Percentiles rank a stretch among this genome's conserved stretches.
Evolutionary conservation across 2,113 vertebrate genomes (phyloP).

Genomic region (Aegypius monachus): DNA sequence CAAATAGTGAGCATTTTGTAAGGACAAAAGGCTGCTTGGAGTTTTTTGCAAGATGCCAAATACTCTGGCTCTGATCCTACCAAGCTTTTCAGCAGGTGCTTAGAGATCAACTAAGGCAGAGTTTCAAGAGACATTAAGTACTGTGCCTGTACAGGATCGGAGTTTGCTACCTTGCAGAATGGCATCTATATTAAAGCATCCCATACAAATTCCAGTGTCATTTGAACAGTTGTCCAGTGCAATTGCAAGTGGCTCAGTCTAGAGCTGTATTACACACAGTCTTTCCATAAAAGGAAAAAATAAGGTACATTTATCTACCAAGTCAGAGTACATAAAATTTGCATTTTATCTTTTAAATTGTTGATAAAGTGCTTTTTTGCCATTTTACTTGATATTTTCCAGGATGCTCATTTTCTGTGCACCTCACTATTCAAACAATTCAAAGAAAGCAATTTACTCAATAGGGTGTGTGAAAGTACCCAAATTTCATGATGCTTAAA

Average conservation of each 20-base stretch:
- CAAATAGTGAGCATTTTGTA: neutral
- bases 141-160: neutral
- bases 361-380: neutral
- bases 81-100: neutral
- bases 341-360: neutral
- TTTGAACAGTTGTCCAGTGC: neutral
- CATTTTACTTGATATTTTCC: neutral
- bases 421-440: neutral
- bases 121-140: neutral
- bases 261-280: neutral
- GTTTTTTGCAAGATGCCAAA: neutral
- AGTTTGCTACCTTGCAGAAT: neutral
- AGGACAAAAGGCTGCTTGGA: neutral
- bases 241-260: neutral
- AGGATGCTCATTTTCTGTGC: neutral
- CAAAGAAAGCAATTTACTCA: conserved; percentile 19
- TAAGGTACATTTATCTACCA: neutral
- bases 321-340: neutral
- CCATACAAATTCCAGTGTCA: neutral
- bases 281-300: neutral
- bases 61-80: neutral
- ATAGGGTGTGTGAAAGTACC: neutral
- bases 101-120: neutral
- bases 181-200: neutral
- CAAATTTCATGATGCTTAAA: neutral